These are phyloP conservation scores for Pterobdella sp. DNA, from an alignment of 2,888 invertebrate genomes.

Conservation along the genomic window DNA sequence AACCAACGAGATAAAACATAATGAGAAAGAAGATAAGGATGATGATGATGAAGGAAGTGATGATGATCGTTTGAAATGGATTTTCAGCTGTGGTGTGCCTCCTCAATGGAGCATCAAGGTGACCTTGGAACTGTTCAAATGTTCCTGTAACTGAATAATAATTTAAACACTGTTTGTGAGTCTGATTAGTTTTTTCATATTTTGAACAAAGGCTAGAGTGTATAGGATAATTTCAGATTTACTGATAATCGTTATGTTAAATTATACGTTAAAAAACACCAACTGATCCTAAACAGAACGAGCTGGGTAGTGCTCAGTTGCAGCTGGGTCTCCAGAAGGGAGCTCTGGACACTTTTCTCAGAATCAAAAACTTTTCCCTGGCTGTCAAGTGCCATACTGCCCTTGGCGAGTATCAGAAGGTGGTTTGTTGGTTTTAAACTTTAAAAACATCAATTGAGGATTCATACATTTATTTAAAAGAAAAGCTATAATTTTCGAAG, in stretches of 20 bases:
- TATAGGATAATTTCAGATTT: no score
- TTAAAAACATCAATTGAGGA: no score
- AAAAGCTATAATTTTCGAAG: no score
- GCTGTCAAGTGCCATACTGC: slow-evolving; percentile 82
- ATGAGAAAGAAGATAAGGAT: slow-evolving; percentile 1
- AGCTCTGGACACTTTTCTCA: slow-evolving; percentile 56
- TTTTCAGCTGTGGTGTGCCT: slow-evolving; percentile 10
- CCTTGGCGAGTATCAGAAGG: slow-evolving; percentile 74
- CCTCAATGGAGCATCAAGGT: slow-evolving; percentile 24
- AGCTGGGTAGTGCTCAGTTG: slow-evolving; percentile 69
- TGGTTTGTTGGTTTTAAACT: slow-evolving; percentile 44
- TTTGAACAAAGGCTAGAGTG: no score
- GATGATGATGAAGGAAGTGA: not conserved
- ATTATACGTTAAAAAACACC: no score
- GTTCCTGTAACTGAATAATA: not conserved
- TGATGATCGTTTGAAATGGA: not conserved
- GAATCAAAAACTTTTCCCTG: slow-evolving; percentile 77
- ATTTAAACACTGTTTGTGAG: not conserved
- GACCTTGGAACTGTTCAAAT: not conserved
- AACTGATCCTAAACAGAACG: slow-evolving; percentile 53
- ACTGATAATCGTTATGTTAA: no score
- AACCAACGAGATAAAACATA: not conserved
- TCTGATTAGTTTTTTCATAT: slow-evolving; percentile 5
- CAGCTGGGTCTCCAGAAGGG: slow-evolving; percentile 74
- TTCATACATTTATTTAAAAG: no score